phyloP scores from a whole-genome alignment of 2,888 invertebrate species.

The Diaphora mendica region DNA sequence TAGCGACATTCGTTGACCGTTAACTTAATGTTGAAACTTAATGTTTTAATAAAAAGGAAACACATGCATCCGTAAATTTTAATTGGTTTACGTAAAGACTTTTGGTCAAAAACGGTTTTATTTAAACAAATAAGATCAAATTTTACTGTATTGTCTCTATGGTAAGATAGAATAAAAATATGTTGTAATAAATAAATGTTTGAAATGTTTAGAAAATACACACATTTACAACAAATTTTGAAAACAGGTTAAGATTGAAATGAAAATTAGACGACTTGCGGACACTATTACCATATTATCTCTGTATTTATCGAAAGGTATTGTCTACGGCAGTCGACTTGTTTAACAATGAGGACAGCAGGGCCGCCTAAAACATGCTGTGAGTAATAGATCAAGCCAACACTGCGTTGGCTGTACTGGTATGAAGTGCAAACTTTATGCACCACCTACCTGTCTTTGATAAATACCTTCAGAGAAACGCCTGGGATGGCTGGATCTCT shows the following conservation, averaged over 20 bases:
- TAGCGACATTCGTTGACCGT: neutral
- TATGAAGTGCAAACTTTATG: neutral
- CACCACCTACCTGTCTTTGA: neutral
- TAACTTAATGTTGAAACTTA: neutral
- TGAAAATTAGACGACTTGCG: conserved; percentile 47
- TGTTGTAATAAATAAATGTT: neutral
- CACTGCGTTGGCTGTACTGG: too few relatives aligned
- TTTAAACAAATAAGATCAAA: too few relatives aligned
- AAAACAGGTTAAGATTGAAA: conserved; percentile 40
- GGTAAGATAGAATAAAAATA: neutral
- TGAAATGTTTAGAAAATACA: neutral
- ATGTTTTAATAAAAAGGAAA: neutral
- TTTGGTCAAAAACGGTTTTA: neutral
- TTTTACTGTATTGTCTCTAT: too few relatives aligned
- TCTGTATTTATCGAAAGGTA: conserved; percentile 38
- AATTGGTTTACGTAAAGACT: neutral
- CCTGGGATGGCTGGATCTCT: too few relatives aligned
- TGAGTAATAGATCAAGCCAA: neutral
- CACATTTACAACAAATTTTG: conserved; percentile 26
- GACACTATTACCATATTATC: conserved; percentile 45
- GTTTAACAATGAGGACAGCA: neutral
- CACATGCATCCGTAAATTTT: neutral
- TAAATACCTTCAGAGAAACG: neutral
- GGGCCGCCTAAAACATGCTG: neutral
- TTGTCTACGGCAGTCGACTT: conserved; percentile 40